phyloP scores from a whole-genome alignment of 2,113 vertebrate genomes.

The Acrocephalus kingi region DNA sequence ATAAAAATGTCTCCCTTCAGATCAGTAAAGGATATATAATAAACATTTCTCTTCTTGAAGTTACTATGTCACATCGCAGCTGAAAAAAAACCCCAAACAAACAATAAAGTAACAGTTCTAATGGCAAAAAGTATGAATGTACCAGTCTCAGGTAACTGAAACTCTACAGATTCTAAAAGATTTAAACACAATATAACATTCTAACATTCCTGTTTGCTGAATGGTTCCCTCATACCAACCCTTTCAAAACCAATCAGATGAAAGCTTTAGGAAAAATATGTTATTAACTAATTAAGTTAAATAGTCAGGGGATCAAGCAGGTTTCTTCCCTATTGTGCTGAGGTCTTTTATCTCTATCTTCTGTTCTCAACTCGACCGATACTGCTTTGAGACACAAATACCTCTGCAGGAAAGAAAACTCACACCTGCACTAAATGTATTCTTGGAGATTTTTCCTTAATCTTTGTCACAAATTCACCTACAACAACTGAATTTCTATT shows the following conservation, averaged over 20 bases:
- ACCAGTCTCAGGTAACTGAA: not conserved
- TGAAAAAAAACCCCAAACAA: not conserved
- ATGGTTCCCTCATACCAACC: not conserved
- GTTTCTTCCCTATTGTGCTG: slow-evolving; percentile 13
- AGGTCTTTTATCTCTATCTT: not conserved
- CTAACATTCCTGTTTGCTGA: not conserved
- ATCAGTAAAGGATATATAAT: not conserved
- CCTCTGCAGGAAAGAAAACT: not conserved
- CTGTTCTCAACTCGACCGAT: not conserved
- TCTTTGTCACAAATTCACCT: not conserved
- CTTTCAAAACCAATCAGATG: slow-evolving; percentile 7
- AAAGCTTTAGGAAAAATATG: slow-evolving; percentile 23
- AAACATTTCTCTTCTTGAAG: not conserved
- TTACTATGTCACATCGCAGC: not conserved
- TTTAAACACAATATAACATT: not conserved
- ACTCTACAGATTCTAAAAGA: not conserved
- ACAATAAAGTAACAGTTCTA: not conserved
- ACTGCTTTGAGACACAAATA: not conserved
- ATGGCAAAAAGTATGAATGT: not conserved
- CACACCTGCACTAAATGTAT: slow-evolving; percentile 23
- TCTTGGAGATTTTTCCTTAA: not conserved
- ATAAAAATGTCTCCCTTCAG: not conserved
- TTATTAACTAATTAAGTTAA: slow-evolving; percentile 59
- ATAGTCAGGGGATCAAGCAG: slow-evolving; percentile 9
- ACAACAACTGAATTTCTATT: not conserved